A percentile compares a stretch with the other conserved stretches of the same genome.
Evolutionary conservation across 2,797 vertebrate genomes (phyloP).

Genomic region (Xiphophorus birchmanni): DNA sequence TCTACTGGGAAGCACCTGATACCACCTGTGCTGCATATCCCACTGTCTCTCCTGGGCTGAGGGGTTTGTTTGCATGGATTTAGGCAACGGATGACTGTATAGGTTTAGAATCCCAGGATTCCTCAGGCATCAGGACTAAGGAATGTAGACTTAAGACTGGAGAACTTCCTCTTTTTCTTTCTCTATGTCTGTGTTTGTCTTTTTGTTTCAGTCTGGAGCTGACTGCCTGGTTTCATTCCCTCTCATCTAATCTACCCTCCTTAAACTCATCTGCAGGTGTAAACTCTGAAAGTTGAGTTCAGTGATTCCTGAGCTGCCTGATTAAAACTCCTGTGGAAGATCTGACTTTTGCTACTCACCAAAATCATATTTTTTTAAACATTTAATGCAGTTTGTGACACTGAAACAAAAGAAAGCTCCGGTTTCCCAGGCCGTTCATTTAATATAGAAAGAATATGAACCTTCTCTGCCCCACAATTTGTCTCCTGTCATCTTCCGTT

Average conservation of each 20-base stretch:
- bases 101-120: slow-evolving; percentile 68
- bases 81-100: slow-evolving; percentile 60
- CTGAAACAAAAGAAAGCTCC: slow-evolving; percentile 25
- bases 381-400: slow-evolving; percentile 9
- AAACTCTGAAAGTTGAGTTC: slow-evolving; percentile 23
- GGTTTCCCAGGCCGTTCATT: slow-evolving; percentile 52
- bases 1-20: slow-evolving; percentile 74
- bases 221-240: slow-evolving; percentile 41
- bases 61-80: slow-evolving; percentile 72
- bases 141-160: slow-evolving; percentile 73
- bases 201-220: slow-evolving; percentile 59
- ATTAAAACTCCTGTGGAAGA: slow-evolving; percentile 22
- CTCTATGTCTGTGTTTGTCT: slow-evolving; percentile 70
- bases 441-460: slow-evolving; percentile 50
- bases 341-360: slow-evolving; percentile 26
- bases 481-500: slow-evolving; percentile 54
- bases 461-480: slow-evolving; percentile 50
- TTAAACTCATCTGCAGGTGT: slow-evolving; percentile 62
- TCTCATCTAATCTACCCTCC: slow-evolving; percentile 48
- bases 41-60: slow-evolving; percentile 43
- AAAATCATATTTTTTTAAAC: slow-evolving; percentile 15
- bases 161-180: slow-evolving; percentile 76
- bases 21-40: slow-evolving; percentile 76
- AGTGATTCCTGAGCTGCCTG: slow-evolving; percentile 25
- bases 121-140: slow-evolving; percentile 63